phyloP scores from a whole-genome alignment of 2,113 vertebrate genomes.

The Prionailurus bengalensis region DNA sequence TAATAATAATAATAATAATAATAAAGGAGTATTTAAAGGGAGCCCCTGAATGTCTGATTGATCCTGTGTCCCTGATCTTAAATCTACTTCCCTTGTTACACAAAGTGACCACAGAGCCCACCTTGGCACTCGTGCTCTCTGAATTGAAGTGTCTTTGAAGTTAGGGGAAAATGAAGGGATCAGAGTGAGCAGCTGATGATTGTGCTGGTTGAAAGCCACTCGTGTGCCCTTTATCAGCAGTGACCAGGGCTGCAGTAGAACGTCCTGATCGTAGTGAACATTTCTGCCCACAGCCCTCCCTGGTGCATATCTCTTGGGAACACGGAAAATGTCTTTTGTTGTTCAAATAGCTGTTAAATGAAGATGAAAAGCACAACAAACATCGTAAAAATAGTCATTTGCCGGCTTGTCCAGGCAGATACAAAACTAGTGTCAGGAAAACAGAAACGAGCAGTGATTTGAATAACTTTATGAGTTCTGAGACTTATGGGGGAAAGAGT shows the following conservation, averaged over 20 bases:
- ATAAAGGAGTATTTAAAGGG: background rate
- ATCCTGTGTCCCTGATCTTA: background rate
- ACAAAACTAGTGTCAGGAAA: background rate
- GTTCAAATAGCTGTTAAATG: background rate
- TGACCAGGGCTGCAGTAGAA: background rate
- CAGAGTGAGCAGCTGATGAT: fast-evolving
- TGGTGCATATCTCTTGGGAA: background rate
- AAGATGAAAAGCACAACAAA: background rate
- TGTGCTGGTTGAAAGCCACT: background rate
- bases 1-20: background rate
- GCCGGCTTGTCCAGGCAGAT: background rate
- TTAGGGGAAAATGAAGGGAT: background rate
- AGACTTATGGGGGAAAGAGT: background rate
- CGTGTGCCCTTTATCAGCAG: background rate
- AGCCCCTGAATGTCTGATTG: background rate
- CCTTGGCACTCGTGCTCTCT: background rate
- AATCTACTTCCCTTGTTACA: background rate
- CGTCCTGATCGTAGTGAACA: background rate
- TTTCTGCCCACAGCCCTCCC: background rate
- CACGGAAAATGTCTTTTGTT: background rate
- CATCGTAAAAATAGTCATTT: background rate
- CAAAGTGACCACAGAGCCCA: fast-evolving
- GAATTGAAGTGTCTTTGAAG: background rate
- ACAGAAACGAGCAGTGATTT: conserved; percentile 20
- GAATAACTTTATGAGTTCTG: background rate